Evolutionary conservation across 2,113 vertebrate species (phyloP).

Genomic region (Lutjanus erythropterus): DNA sequence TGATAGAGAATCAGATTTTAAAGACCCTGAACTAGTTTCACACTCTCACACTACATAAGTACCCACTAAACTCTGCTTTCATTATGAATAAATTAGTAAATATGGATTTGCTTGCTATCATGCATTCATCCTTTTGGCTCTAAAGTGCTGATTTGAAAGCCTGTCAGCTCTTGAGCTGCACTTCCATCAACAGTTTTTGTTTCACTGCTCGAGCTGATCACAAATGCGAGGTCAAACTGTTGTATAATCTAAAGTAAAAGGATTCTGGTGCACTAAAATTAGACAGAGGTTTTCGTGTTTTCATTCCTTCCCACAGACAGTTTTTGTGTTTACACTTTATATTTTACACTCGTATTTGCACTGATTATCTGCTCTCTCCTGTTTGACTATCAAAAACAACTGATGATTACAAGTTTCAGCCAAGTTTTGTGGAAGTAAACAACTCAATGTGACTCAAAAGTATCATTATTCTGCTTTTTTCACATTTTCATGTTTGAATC

Average conservation of each 20-base stretch:
- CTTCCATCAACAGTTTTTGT: background rate
- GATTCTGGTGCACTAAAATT: background rate
- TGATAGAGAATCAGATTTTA: background rate
- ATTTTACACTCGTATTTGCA: background rate
- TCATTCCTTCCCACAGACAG: background rate
- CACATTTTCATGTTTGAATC: background rate
- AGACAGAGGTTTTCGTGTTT: background rate
- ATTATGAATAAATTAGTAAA: background rate
- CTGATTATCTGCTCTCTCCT: conserved; percentile 10
- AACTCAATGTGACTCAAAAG: background rate
- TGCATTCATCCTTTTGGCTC: background rate
- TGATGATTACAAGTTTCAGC: conserved; percentile 7
- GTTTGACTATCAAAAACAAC: background rate
- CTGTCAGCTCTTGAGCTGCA: conserved; percentile 9
- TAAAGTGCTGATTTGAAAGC: background rate
- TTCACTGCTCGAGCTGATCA: background rate
- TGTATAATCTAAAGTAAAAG: background rate
- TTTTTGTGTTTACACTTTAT: background rate
- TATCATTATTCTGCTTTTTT: background rate
- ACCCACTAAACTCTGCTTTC: background rate
- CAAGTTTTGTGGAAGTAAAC: background rate
- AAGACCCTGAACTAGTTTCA: background rate
- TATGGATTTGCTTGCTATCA: background rate
- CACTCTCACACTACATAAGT: background rate
- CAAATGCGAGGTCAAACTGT: conserved; percentile 13